Conservation (phyloP, 2,797 vertebrate species). For the Rhinella marina region DNA sequence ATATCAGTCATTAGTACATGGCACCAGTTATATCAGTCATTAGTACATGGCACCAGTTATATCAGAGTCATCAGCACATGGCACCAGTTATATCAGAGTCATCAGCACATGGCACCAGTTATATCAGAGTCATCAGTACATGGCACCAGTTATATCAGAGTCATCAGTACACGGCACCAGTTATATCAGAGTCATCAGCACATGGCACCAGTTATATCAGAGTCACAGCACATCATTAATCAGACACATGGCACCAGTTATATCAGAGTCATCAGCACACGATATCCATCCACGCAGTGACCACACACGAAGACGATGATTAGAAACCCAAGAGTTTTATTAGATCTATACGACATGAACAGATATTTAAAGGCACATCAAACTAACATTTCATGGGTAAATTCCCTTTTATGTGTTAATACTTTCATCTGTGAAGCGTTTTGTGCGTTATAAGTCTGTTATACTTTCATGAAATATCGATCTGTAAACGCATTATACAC, state of each 20-base stretch:
- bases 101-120: neutral
- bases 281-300: neutral
- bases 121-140: neutral
- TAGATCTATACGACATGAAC: neutral
- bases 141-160: no score
- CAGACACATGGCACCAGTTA: neutral
- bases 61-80: no score
- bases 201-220: no score
- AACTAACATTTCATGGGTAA: neutral
- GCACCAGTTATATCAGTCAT: no score
- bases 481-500: neutral
- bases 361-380: constrained; percentile 12
- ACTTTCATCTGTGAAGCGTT: neutral
- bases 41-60: no score
- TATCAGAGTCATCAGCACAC: no score
- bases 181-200: no score
- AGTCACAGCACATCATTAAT: no score
- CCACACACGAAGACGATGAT: neutral
- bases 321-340: constrained; percentile 22
- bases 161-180: no score
- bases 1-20: no score
- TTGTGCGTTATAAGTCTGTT: neutral
- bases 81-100: neutral
- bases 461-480: no score
- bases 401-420: constrained; percentile 16